A percentile compares a stretch with the other conserved stretches of the same genome.
These are phyloP conservation scores for Montipora efflorescens DNA, from an alignment of 64 coral and sea anemone species.

Conservation along the genomic window DNA sequence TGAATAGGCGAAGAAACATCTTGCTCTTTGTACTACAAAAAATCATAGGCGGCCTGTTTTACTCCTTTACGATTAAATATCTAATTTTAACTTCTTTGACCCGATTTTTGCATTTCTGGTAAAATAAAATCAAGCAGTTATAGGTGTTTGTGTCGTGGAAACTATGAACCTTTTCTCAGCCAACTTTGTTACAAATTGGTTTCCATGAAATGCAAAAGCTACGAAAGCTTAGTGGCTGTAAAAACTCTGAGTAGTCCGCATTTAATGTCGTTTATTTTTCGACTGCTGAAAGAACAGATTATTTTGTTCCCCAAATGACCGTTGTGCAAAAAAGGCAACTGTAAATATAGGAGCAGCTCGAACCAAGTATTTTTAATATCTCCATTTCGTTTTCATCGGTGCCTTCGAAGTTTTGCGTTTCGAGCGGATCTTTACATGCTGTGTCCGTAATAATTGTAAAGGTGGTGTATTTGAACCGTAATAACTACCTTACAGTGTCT, in stretches of 20 bases:
- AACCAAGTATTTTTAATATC: conserved; percentile 15
- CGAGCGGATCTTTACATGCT: conserved; percentile 38
- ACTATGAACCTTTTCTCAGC: conserved; percentile 38
- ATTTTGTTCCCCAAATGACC: background rate
- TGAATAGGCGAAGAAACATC: conserved; percentile 9
- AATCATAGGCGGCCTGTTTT: background rate
- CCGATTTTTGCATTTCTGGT: background rate
- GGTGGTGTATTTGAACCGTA: conserved; percentile 39
- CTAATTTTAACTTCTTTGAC: background rate
- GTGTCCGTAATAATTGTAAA: conserved; percentile 34
- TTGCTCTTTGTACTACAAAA: conserved; percentile 4
- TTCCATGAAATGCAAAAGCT: conserved; percentile 52
- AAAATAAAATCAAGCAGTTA: background rate
- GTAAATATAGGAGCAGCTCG: background rate
- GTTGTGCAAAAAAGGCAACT: background rate
- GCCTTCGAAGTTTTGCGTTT: conserved; percentile 19
- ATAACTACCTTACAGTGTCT: background rate
- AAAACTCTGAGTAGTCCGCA: background rate
- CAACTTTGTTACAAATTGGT: conserved; percentile 61
- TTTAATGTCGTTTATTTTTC: conserved; percentile 11
- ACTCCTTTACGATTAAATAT: background rate
- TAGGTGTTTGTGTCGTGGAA: background rate
- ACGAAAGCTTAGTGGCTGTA: conserved; percentile 15
- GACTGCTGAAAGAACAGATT: background rate
- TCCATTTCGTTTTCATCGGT: conserved; percentile 24